These are phyloP conservation scores for Ceyx margarethae DNA, from an alignment of 2,113 vertebrate species.

Conservation along the genomic window DNA sequence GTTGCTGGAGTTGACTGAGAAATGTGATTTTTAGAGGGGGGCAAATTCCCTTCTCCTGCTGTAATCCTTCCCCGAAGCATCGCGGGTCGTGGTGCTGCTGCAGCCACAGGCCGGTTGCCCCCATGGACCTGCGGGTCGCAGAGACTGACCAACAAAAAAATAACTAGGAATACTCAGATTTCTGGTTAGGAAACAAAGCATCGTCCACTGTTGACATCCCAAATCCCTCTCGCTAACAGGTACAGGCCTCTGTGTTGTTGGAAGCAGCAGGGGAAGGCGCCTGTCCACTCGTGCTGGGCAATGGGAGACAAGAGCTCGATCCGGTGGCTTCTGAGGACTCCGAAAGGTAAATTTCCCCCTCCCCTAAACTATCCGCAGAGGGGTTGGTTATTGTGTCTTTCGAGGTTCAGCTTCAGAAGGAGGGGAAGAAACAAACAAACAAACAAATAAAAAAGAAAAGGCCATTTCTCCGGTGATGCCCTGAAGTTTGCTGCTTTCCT, in stretches of 20 bases:
- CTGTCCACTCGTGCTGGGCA: background rate
- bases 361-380: background rate
- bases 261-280: background rate
- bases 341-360: slow-evolving; percentile 2
- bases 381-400: background rate
- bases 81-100: background rate
- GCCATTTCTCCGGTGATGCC: background rate
- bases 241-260: background rate
- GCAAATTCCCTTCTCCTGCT: background rate
- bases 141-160: background rate
- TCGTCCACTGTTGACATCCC: background rate
- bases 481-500: background rate
- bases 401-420: background rate
- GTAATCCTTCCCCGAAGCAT: background rate
- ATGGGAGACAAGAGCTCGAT: background rate
- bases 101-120: background rate
- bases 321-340: background rate
- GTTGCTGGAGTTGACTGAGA: background rate
- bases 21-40: background rate
- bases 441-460: background rate
- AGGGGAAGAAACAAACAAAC: too few species aligned
- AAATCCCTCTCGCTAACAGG: background rate
- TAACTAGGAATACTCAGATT: background rate
- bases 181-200: background rate
- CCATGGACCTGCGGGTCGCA: background rate